Evolutionary conservation across 1,140 invertebrate species (phyloP), one percentile per base, ranked within the genome.

Genomic region (Spodoptera frugiperda): DNA sequence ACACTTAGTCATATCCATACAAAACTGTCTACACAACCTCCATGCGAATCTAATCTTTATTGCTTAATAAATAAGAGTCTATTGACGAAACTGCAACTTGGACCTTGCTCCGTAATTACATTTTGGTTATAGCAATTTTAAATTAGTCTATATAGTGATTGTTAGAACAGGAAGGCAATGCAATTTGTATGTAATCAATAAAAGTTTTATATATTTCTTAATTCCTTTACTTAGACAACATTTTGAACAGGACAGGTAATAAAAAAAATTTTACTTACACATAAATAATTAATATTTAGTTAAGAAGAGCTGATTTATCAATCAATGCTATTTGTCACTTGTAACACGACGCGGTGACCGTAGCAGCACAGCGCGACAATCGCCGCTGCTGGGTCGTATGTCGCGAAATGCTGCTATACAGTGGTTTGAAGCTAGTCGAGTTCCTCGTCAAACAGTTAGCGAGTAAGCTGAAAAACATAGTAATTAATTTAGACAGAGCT

Each of bases 1-100:
- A 67, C 63, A 67, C 63, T 67, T 67, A 67, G 63, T 67, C 63
- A 67, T 49, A 67, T 44, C 2, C 33, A 63, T 44, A 48, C 63
- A 49, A 67, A 11, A 39, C 19, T 25, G 12, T 67, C 63, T 49
- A 48, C 17, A 49, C 25, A 21, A 3, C 46, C 14, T 25, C 44
- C 44, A 49, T 11, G 10, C 63, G 17, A 67, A 49, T 49, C 2
- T 4, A 21, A 25, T n/a, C 63, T 67, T 11, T 67, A 49, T 3
- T 5, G 0, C 4, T 8, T 11, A 21, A 5, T 11, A 2, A 49
- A 67, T 67, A 67, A 67, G 46, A 48, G 39, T 25, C 19, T n/a
- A n/a, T 48, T 48, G 3, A 49, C 19, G 19, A 12, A 12, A 21
- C 12, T 19, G 6, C 19, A 21, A 21, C 12, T 9, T 65, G 63